Percentiles rank a stretch among this genome's conserved stretches.
phyloP scores from a whole-genome alignment of 2,113 vertebrate species.

The Hippoglossus stenolepis region DNA sequence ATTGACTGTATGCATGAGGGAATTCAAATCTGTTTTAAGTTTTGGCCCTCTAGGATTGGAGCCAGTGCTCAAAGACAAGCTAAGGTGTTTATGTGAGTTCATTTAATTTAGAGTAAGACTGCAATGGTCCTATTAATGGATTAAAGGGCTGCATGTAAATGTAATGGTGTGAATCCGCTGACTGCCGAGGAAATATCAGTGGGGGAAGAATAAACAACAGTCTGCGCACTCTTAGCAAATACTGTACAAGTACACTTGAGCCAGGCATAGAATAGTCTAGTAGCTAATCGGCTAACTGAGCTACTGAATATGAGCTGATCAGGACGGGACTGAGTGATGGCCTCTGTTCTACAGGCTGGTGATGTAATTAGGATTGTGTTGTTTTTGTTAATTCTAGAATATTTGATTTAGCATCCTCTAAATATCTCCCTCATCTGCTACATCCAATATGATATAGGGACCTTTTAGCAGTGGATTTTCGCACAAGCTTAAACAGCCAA shows the following conservation, averaged over 20 bases:
- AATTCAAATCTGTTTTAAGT: slow-evolving; percentile 75
- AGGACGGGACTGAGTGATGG: not conserved
- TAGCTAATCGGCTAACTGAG: not conserved
- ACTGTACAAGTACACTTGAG: slow-evolving; percentile 12
- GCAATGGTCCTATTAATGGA: slow-evolving; percentile 71
- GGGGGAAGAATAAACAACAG: slow-evolving; percentile 41
- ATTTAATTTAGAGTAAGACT: slow-evolving; percentile 74
- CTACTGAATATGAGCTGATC: not conserved
- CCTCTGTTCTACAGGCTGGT: not conserved
- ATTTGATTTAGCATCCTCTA: no score
- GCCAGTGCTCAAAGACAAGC: slow-evolving; percentile 53
- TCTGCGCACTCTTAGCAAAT: slow-evolving; percentile 30
- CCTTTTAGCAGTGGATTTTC: no score
- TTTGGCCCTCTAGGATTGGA: slow-evolving; percentile 59
- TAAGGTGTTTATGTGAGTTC: slow-evolving; percentile 69
- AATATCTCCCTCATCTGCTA: no score
- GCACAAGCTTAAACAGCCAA: no score
- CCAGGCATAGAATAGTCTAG: not conserved
- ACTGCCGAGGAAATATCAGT: slow-evolving; percentile 43
- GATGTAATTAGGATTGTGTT: not conserved
- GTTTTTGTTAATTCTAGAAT: not conserved
- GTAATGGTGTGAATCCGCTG: slow-evolving; percentile 73
- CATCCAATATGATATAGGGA: no score
- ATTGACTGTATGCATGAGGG: slow-evolving; percentile 69
- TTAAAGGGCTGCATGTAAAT: slow-evolving; percentile 70